These are phyloP conservation scores for Neosilurus hyrtlii DNA, from an alignment of 2,797 vertebrate genomes.

Conservation along the genomic window DNA sequence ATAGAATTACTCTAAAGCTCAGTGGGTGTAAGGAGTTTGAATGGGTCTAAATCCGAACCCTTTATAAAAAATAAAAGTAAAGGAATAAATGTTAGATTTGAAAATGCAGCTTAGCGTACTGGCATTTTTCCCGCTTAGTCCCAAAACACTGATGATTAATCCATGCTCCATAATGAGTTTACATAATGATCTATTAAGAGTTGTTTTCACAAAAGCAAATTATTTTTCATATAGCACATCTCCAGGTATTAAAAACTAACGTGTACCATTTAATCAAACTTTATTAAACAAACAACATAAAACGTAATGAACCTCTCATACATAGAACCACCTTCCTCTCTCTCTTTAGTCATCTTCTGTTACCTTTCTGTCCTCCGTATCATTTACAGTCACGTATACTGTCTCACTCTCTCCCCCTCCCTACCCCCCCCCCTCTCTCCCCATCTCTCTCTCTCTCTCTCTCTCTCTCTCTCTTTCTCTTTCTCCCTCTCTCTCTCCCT, in stretches of 20 bases:
- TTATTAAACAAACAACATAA: background rate
- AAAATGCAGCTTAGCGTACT: background rate
- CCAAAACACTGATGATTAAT: background rate
- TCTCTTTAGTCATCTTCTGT: background rate
- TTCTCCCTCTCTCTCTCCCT: background rate
- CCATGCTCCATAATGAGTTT: background rate
- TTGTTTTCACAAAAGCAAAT: background rate
- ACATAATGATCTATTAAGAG: background rate
- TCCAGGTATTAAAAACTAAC: background rate
- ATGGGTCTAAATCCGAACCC: background rate
- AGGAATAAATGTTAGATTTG: background rate
- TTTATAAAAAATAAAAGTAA: background rate
- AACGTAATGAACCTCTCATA: background rate
- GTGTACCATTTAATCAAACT: background rate
- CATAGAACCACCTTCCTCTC: background rate
- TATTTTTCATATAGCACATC: background rate
- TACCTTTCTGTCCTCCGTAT: no score
- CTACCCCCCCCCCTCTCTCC: no score
- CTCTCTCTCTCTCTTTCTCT: background rate
- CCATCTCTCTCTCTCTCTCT: no score
- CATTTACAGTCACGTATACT: background rate
- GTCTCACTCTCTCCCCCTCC: no score
- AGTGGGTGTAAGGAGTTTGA: slow-evolving; percentile 31
- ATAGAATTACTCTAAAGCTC: slow-evolving; percentile 62
- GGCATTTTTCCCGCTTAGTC: background rate